Conservation (phyloP, 30 jellyfish, hydroid and myxozoan species). For the Cassiopea xamachana region DNA sequence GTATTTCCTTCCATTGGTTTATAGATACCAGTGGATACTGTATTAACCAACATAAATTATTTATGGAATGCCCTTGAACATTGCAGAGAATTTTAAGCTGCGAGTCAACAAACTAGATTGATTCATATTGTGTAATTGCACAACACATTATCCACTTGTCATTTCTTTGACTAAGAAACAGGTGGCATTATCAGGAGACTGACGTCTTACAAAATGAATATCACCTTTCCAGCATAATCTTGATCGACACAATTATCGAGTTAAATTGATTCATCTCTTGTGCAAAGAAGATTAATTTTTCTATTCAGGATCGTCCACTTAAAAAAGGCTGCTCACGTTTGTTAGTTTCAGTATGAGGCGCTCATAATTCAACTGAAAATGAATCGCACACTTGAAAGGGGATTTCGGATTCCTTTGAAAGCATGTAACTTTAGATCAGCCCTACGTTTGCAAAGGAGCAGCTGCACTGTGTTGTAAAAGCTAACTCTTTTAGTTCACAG, state of each 20-base stretch:
- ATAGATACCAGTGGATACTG: background rate
- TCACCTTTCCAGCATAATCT: conserved; percentile 32
- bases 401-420: conserved; percentile 15
- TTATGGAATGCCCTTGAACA: conserved; percentile 11
- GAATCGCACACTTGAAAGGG: background rate
- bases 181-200: conserved; percentile 20
- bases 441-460: background rate
- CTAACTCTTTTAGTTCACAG: background rate
- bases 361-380: background rate
- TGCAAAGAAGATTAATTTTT: conserved; percentile 42
- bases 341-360: conserved; percentile 11
- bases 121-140: conserved; percentile 26
- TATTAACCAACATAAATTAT: conserved; percentile 21
- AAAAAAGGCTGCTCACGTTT: background rate
- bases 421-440: background rate
- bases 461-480: background rate
- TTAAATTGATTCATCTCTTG: conserved; percentile 37
- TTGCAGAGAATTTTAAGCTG: conserved; percentile 30
- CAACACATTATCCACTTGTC: conserved; percentile 50
- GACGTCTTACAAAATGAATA: conserved; percentile 57
- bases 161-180: conserved; percentile 4
- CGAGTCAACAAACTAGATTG: conserved; percentile 28
- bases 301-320: background rate
- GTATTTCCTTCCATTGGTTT: background rate
- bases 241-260: conserved; percentile 38